Evolutionary conservation across 1,140 invertebrate genomes (phyloP).

Genomic region (Rhagoletis zephyria): DNA sequence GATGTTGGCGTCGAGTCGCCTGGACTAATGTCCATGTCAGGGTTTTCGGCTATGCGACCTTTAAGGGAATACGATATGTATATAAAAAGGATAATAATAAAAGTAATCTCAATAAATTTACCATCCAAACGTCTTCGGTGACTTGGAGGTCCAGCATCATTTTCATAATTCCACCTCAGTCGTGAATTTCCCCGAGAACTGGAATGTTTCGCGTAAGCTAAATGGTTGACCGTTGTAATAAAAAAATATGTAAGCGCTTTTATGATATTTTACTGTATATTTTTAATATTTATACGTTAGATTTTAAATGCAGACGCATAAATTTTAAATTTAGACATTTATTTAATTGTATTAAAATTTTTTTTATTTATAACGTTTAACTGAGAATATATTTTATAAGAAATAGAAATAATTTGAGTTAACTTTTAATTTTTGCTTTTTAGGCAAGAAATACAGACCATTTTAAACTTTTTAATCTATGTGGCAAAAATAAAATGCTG

Average conservation of each 20-base stretch:
- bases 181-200: slow-evolving; percentile 79
- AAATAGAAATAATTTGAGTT: neutral
- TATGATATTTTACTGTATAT: too few species aligned
- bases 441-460: too few species aligned
- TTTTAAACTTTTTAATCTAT: too few species aligned
- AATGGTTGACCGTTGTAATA: neutral
- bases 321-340: too few species aligned
- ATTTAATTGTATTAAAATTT: too few species aligned
- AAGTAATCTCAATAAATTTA: slow-evolving; percentile 55
- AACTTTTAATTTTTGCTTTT: too few species aligned
- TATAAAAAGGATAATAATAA: slow-evolving; percentile 46
- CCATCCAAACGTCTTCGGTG: slow-evolving; percentile 72
- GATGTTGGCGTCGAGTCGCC: slow-evolving; percentile 86
- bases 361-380: too few species aligned
- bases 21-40: slow-evolving; percentile 91
- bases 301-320: too few species aligned
- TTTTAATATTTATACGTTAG: too few species aligned
- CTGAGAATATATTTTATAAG: neutral
- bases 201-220: slow-evolving; percentile 85
- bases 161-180: slow-evolving; percentile 72
- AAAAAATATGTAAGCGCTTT: too few species aligned
- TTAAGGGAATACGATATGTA: neutral
- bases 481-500: too few species aligned
- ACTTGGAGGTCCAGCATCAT: slow-evolving; percentile 69
- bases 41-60: slow-evolving; percentile 73